A percentile compares a stretch with the other conserved stretches of the same genome.
Conservation (phyloP, 2,888 invertebrate species). For the Eumerus sabulonum region DNA sequence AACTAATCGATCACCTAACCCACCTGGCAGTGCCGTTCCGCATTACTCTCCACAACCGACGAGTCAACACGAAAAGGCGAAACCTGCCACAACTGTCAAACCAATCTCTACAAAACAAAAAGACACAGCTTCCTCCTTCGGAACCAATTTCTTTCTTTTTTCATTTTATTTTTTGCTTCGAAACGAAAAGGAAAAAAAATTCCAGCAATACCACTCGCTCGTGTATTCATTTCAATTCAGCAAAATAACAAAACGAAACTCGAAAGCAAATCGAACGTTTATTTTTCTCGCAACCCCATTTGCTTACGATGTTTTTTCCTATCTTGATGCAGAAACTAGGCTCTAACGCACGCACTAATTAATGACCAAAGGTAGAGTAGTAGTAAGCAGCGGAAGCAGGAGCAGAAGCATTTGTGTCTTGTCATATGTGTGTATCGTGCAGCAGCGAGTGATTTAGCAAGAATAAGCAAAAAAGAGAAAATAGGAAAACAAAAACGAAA, state of each 20-base stretch:
- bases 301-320: slow-evolving; percentile 26
- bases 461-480: slow-evolving; percentile 33
- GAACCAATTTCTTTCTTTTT: slow-evolving; percentile 58
- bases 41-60: slow-evolving; percentile 11
- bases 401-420: slow-evolving; percentile 45
- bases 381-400: neutral
- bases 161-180: slow-evolving; percentile 29
- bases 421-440: slow-evolving; percentile 60
- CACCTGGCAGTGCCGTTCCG: neutral
- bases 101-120: slow-evolving; percentile 31
- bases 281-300: neutral
- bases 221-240: neutral
- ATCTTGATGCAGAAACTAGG: slow-evolving; percentile 18
- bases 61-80: slow-evolving; percentile 7
- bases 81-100: slow-evolving; percentile 23
- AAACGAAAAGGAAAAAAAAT: slow-evolving; percentile 9
- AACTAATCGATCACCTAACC: too few relatives aligned
- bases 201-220: neutral
- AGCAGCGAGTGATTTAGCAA: slow-evolving; percentile 56
- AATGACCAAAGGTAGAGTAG: slow-evolving; percentile 44
- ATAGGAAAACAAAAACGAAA: slow-evolving; percentile 18
- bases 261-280: slow-evolving; percentile 2
- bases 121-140: slow-evolving; percentile 56
- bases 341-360: slow-evolving; percentile 33
- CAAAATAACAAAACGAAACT: neutral